Conservation (phyloP, 2,113 vertebrate species). For the Hydropotes inermis region DNA sequence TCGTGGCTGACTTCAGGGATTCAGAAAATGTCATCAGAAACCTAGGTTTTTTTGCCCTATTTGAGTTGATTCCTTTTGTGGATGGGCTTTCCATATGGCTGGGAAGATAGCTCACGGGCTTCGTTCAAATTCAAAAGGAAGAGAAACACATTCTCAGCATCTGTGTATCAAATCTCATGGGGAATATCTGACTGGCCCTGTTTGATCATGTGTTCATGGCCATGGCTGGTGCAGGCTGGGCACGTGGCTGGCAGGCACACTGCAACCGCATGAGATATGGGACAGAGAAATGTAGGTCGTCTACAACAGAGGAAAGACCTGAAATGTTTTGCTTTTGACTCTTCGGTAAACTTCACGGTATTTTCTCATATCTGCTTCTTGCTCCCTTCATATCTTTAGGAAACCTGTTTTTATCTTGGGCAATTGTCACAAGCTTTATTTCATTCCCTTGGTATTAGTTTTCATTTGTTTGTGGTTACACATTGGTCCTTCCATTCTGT, state of each 20-base stretch:
- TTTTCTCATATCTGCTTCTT: neutral
- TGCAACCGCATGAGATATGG: neutral
- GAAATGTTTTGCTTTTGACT: neutral
- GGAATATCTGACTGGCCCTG: neutral
- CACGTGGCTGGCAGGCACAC: neutral
- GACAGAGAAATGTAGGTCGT: neutral
- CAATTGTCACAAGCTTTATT: neutral
- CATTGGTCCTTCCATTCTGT: neutral
- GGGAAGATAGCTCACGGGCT: neutral
- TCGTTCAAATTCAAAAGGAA: neutral
- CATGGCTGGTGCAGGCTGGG: neutral
- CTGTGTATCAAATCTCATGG: neutral
- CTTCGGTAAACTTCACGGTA: neutral
- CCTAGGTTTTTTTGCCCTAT: neutral
- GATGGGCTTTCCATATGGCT: neutral
- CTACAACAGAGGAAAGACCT: neutral
- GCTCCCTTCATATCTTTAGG: neutral
- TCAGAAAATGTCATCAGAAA: neutral
- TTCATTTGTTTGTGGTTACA: neutral
- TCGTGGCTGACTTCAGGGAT: neutral
- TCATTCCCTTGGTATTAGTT: neutral
- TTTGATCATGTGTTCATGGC: neutral
- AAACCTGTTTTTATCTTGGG: slow-evolving; percentile 18
- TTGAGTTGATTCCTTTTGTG: neutral
- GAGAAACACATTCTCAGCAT: neutral